Conservation (phyloP, 1,140 invertebrate species). For the Lordiphosa stackelbergi region DNA sequence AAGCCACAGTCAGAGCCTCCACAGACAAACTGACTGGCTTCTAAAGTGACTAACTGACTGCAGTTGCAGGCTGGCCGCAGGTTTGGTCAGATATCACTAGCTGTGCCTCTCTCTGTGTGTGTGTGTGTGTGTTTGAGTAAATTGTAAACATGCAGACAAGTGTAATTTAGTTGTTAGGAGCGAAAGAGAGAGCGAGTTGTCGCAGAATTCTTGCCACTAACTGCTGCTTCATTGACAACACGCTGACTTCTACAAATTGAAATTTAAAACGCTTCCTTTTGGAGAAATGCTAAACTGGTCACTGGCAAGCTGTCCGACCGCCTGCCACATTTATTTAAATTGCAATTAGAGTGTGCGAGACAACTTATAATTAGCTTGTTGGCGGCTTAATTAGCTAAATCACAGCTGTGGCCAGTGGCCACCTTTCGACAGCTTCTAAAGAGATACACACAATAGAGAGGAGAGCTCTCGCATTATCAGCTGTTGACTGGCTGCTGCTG, state of each 20-base stretch:
- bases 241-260: slow-evolving; percentile 71
- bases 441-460: slow-evolving; percentile 40
- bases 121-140: slow-evolving; percentile 40
- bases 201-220: slow-evolving; percentile 35
- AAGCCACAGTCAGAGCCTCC: slow-evolving; percentile 27
- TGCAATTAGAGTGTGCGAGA: slow-evolving; percentile 59
- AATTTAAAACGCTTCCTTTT: slow-evolving; percentile 67
- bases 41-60: slow-evolving; percentile 59
- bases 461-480: slow-evolving; percentile 39
- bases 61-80: slow-evolving; percentile 11
- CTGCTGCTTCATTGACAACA: slow-evolving; percentile 53
- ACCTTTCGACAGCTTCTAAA: slow-evolving; percentile 12
- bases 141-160: slow-evolving; percentile 74
- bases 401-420: slow-evolving; percentile 2
- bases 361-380: slow-evolving; percentile 66
- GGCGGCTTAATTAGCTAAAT: slow-evolving; percentile 61
- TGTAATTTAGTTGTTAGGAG: slow-evolving; percentile 74
- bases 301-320: slow-evolving; percentile 45
- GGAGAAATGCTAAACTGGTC: slow-evolving; percentile 53
- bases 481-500: slow-evolving; percentile 26
- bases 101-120: slow-evolving; percentile 12
- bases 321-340: slow-evolving; percentile 72
- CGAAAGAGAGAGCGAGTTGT: slow-evolving; percentile 12
- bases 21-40: slow-evolving; percentile 63
- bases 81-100: slow-evolving; percentile 15